Evolutionary conservation across 2,113 vertebrate genomes (phyloP).

Genomic region (Xenopus laevis): DNA sequence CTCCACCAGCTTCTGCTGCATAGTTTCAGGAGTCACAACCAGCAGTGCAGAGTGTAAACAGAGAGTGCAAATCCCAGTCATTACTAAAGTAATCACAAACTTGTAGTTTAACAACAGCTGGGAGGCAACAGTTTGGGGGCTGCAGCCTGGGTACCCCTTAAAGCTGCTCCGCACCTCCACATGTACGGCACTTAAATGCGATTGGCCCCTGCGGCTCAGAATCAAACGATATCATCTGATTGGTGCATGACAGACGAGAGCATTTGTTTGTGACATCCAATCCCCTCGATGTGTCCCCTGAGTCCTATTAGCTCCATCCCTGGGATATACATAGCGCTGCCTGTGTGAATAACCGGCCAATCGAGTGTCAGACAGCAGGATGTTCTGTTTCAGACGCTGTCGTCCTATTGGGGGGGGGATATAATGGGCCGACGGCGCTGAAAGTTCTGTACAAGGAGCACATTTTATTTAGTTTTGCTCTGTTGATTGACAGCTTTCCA

Average conservation of each 20-base stretch:
- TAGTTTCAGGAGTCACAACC: too few species aligned
- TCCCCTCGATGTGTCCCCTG: constrained; percentile 1
- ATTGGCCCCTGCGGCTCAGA: not conserved
- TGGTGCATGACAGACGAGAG: constrained; percentile 5
- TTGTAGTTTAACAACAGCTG: too few species aligned
- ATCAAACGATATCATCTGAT: not conserved
- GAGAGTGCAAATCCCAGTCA: too few species aligned
- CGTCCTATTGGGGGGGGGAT: not conserved
- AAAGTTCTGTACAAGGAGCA: not conserved
- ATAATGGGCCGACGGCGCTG: not conserved
- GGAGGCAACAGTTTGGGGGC: too few species aligned
- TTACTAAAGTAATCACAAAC: too few species aligned
- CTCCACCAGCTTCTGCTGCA: too few species aligned
- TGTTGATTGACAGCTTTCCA: not conserved
- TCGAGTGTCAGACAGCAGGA: not conserved
- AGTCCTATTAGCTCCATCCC: constrained; percentile 6
- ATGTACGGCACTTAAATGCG: too few species aligned
- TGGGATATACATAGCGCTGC: constrained; percentile 5
- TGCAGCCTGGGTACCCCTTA: too few species aligned
- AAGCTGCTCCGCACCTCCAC: too few species aligned
- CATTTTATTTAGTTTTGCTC: not conserved
- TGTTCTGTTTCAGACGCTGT: not conserved
- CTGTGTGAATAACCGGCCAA: not conserved
- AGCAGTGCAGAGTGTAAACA: too few species aligned
- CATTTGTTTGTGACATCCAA: constrained; percentile 22